Conservation (phyloP, 2,113 vertebrate genomes). For the Merops nubicus region DNA sequence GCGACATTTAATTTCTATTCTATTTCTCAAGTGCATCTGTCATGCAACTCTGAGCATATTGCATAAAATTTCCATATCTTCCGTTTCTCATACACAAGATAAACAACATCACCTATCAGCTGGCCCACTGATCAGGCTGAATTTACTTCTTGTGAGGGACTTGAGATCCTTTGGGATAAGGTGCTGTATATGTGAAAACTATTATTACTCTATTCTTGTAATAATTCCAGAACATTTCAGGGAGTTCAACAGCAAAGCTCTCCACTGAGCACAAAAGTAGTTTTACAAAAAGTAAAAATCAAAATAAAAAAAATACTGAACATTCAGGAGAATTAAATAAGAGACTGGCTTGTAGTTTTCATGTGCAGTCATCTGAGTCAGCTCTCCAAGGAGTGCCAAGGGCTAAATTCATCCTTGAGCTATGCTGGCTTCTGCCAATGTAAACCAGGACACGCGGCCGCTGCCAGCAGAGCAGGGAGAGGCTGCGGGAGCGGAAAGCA, state of each 20-base stretch:
- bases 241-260: background rate
- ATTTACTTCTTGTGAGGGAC: background rate
- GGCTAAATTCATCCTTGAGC: constrained; percentile 67
- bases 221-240: background rate
- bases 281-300: background rate
- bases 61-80: background rate
- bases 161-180: background rate
- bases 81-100: background rate
- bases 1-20: background rate
- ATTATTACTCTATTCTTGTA: background rate
- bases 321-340: constrained; percentile 23
- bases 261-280: background rate
- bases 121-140: background rate
- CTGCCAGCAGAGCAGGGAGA: constrained; percentile 59
- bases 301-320: background rate
- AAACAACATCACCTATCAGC: background rate
- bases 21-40: background rate
- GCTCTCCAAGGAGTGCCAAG: constrained; percentile 57
- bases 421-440: constrained; percentile 59
- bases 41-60: background rate
- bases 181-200: background rate
- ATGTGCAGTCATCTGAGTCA: constrained; percentile 64
- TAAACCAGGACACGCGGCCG: constrained; percentile 58
- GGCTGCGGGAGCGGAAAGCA: constrained; percentile 33
- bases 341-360: constrained; percentile 58